phyloP scores from a whole-genome alignment of 2,888 invertebrate genomes.

The Camponotus fellah region DNA sequence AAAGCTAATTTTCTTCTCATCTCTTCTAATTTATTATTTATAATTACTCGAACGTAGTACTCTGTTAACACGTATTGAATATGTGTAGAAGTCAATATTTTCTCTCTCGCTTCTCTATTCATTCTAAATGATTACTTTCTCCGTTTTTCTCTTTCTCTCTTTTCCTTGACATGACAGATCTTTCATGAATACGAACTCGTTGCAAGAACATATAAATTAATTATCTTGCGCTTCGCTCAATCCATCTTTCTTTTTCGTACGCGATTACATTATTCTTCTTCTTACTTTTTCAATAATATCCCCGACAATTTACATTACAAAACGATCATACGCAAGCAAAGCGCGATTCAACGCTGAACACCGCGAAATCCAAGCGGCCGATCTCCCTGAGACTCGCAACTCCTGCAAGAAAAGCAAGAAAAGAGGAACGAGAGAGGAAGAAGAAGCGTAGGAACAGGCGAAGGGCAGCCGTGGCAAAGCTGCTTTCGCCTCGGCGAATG shows the following conservation, averaged over 20 bases:
- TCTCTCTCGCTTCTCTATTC: constrained; percentile 46
- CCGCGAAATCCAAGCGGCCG: constrained; percentile 20
- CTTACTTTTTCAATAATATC: constrained; percentile 1
- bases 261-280: not conserved
- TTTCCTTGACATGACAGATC: constrained; percentile 35
- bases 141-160: too few relatives aligned
- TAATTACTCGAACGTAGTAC: constrained; percentile 21
- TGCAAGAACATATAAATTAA: not conserved
- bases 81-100: constrained; percentile 40
- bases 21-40: constrained; percentile 5
- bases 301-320: constrained; percentile 1
- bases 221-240: not conserved
- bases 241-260: not conserved
- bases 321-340: not conserved
- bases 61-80: constrained; percentile 59
- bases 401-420: constrained; percentile 8
- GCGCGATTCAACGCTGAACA: constrained; percentile 3
- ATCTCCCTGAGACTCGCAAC: not conserved
- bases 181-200: constrained; percentile 24
- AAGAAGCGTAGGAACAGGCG: constrained; percentile 43
- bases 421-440: constrained; percentile 21
- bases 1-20: constrained; percentile 71
- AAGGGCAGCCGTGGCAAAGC: constrained; percentile 71
- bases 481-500: constrained; percentile 74
- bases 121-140: constrained; percentile 36